These are phyloP conservation scores for Loxodonta africana DNA, from an alignment of 2,113 vertebrate genomes.

Conservation along the genomic window DNA sequence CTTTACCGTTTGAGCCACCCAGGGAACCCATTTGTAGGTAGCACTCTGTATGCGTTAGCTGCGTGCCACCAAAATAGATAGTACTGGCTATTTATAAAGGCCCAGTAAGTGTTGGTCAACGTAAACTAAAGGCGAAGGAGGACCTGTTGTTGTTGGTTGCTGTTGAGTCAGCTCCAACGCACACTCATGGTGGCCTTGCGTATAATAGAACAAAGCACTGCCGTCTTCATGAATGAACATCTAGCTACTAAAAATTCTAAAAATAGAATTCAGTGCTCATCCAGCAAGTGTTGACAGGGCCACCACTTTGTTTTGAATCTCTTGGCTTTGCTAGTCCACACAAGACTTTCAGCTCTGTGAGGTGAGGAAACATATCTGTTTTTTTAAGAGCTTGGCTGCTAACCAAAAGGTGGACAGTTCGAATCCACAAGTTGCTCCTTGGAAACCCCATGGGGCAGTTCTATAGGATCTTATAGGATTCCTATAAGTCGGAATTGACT, in stretches of 20 bases:
- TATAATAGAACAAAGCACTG: neutral
- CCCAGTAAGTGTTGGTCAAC: neutral
- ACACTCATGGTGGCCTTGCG: neutral
- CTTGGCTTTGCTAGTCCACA: neutral
- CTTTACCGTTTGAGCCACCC: neutral
- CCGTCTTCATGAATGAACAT: neutral
- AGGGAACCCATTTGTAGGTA: neutral
- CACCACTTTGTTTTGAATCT: neutral
- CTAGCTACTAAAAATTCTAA: neutral
- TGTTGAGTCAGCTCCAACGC: neutral
- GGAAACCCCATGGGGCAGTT: too few species aligned
- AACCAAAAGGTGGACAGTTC: too few species aligned
- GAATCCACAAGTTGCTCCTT: too few species aligned
- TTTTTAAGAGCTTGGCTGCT: neutral
- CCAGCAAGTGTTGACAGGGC: neutral
- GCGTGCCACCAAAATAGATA: neutral
- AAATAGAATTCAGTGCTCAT: neutral
- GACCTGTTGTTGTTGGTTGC: neutral
- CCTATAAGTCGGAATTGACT: too few species aligned
- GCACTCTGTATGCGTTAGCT: neutral
- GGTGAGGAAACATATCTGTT: neutral
- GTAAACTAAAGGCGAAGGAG: neutral
- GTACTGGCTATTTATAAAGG: neutral
- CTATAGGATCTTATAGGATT: too few species aligned
- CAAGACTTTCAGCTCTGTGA: neutral